Percentiles rank a stretch among this genome's conserved stretches.
These are phyloP conservation scores for Acanthacorydalis orientalis DNA, from an alignment of 2,888 invertebrate genomes.

Conservation along the genomic window DNA sequence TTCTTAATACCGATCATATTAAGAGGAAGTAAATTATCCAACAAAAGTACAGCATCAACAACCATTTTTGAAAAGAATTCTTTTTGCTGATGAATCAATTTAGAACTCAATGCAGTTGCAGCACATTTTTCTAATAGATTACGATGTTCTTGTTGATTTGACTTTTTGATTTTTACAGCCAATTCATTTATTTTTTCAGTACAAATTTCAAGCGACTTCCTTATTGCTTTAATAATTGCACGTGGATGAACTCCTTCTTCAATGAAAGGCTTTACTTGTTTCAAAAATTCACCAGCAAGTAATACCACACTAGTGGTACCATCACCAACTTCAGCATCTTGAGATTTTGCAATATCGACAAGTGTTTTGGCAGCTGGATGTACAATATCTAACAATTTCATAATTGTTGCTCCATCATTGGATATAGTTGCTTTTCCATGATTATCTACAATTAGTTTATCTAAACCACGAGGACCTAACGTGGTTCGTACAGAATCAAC, in stretches of 20 bases:
- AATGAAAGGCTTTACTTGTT: slow-evolving; percentile 82
- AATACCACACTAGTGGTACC: slow-evolving; percentile 97
- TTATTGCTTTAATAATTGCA: slow-evolving; percentile 75
- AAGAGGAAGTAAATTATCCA: slow-evolving; percentile 81
- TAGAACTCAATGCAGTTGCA: slow-evolving; percentile 90
- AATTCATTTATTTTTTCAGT: slow-evolving; percentile 69
- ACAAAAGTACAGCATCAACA: slow-evolving; percentile 84
- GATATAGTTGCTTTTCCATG: slow-evolving; percentile 90
- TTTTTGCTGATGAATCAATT: slow-evolving; percentile 90
- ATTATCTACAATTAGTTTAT: slow-evolving; percentile 88
- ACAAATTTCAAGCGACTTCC: slow-evolving; percentile 67
- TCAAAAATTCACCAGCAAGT: slow-evolving; percentile 87
- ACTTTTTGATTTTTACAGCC: slow-evolving; percentile 60
- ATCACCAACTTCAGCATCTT: slow-evolving; percentile 97
- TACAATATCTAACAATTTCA: slow-evolving; percentile 93
- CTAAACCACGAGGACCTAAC: slow-evolving; percentile 96
- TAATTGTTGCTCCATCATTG: slow-evolving; percentile 97
- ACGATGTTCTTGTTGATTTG: slow-evolving; percentile 41
- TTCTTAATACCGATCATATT: slow-evolving; percentile 99
- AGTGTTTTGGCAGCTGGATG: slow-evolving; percentile 97
- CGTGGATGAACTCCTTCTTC: slow-evolving; percentile 96
- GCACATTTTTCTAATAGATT: slow-evolving; percentile 75
- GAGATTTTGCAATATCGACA: slow-evolving; percentile 98
- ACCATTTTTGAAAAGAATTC: slow-evolving; percentile 94
- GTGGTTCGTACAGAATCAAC: slow-evolving; percentile 96